Base-by-base conservation (phyloP, 2,888 invertebrate genomes). In the Microplitis deprimator region DNA sequence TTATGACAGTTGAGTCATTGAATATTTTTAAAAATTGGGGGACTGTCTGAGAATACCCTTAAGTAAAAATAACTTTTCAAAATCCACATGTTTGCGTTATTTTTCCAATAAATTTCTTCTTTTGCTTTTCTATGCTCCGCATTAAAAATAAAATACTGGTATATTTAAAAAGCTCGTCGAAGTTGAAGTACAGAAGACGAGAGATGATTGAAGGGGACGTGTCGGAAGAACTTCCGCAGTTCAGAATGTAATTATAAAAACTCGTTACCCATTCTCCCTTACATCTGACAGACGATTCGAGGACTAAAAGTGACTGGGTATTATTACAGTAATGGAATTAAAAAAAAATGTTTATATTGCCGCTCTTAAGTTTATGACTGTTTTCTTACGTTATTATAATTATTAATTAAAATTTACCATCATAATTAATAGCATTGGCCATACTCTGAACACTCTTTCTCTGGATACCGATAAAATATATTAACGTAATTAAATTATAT, bases 221-320 rank as follows among this genome's bases (percentile, higher is more conserved):
- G 20, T 50, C 20, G 60, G 50, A 70, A 69, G 50, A 61, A 73
- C 59, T 74, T 16, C 61, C 78, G 79, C 79, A 79, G 81, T 81
- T 83, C 80, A 81, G 68, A 81, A 82, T 82, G 81, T 83, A 82
- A 84, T 83, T 82, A 83, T 80, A 73, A 82, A 80, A 82, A 81
- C 82, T 83, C 81, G 81, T 83, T 83, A 83, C 79, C 72, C 77
- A 29, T 17, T 70, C 79, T 77, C 70, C 20, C 13, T 65, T 65
- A 65, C 62, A 62, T 17, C n/a, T 17, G 20, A 65, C 38, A 65
- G 13, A 50, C 17, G 20, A 70, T 29, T 70, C 41, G 20, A 60
- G 6, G 59, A n/a, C 8, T 16, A 60, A 29, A 50, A 10, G 60
- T 59, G 70, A 50, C 50, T 13, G 50, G 17, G 7, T 16, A 20